Evolutionary conservation across 2,113 vertebrate genomes (phyloP), one percentile per base, ranked within the genome.

Genomic region (Smithornis capensis): DNA sequence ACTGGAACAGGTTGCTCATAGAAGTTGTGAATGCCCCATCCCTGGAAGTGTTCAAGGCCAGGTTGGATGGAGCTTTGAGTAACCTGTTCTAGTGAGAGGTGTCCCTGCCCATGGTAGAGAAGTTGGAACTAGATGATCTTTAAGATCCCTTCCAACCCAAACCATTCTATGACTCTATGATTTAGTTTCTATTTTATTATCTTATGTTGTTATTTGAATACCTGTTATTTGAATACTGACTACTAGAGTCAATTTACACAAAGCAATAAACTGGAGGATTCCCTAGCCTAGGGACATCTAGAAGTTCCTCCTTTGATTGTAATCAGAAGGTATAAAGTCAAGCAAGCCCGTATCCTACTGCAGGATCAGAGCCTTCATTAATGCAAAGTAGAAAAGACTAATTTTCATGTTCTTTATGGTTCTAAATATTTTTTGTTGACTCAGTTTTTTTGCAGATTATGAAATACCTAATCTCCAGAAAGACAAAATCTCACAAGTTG

Each of bases 361-460:
- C 44, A 91, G 49, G 29, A 81, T 73, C 44, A 77, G 23, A 87
- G 40, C 27, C 16, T 83, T 92, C 18, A 67, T 67, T 93, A 77
- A 27, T 67, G 12, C 38, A 65, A 67, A 92, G 19, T 19, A 24
- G 10, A 80, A 83, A 76, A 62, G 8, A 19, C 45, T n/a, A 14
- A 78, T 83, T 80, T 62, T 81, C 11, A 2, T 33, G 5, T 55
- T 87, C 22, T 64, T 83, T 82, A 19, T 38, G 38, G 59, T 67
- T 85, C 59, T 64, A 68, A 94, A 38, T 6, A 50, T 16, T 69
- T 60, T 83, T 76, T 57, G 45, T 96, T 52, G 13, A 67, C 96
- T 91, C 59, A 98, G 98, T 5, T 98, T 97, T 96, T 98, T 98
- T 98, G 97, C 98, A 96, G 97, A 98, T 78, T 98, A 82, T 93